Base-by-base conservation (phyloP, 2,113 vertebrate genomes). In the Amphiprion percula region DNA sequence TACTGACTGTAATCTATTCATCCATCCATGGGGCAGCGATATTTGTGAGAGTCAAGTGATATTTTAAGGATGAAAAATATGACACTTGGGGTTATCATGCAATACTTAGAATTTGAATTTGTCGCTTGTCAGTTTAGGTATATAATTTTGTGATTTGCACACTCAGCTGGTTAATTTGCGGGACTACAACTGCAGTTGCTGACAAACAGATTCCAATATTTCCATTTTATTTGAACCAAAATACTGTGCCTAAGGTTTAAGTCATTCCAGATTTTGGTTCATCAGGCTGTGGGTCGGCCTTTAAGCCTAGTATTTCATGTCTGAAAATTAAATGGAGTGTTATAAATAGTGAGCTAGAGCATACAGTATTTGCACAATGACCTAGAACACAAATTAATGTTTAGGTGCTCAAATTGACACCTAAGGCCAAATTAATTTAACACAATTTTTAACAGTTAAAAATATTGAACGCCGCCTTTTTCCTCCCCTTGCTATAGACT, bases 391-490 rank as follows among this genome's bases (percentile, higher is more conserved):
- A 74, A 64, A 75, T 76, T 19, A 11, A 74, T 83, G 69, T 84
- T 82, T 62, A 72, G 59, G 41, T 79, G 50, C 63, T 73, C 73
- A 68, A 75, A 73, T 75, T 66, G 37, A 76, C 62, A 83, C 74
- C 61, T 69, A 53, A 55, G 61, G 67, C 68, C n/a, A 74, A 68
- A 81, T 62, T 49, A 46, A 79, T 84, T 82, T 58, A 69, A 68
- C 64, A 69, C n/a, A 33, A 19, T 56, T 47, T 56, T 70, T 63
- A 50, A 44, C 9, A 55, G 44, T 74, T 63, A 6, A 71, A 83
- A 68, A 68, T 65, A 75, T 44, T 49, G 47, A 76, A 46, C 12
- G 12, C 19, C 2, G 39, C 61, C 50, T 23, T 68, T 44, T 9
- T 12, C 5, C 9, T 41, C 23, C 17, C 55, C 56, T 60, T 41